Evolutionary conservation across 2,113 vertebrate species (phyloP).

Genomic region (Gasterosteus aculeatus): DNA sequence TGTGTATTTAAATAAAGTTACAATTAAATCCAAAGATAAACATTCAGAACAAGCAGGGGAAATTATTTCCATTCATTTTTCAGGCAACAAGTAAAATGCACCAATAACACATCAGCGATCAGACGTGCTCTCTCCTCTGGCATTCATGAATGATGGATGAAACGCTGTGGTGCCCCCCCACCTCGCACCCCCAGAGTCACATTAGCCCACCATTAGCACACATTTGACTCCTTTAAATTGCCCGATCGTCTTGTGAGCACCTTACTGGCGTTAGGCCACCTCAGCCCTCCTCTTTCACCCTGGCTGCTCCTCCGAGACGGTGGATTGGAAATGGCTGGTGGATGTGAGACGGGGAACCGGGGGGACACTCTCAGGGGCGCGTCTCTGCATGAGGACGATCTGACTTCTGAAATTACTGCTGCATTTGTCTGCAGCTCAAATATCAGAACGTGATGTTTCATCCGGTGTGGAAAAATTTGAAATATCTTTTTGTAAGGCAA

Average conservation of each 20-base stretch:
- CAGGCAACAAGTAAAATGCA: slow-evolving; percentile 42
- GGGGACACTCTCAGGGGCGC: not conserved
- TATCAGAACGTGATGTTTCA: not conserved
- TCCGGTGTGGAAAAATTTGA: not conserved
- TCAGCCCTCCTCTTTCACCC: slow-evolving; percentile 42
- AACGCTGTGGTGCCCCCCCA: slow-evolving; percentile 21
- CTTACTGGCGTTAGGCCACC: slow-evolving; percentile 21
- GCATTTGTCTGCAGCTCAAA: slow-evolving; percentile 11
- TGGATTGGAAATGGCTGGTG: slow-evolving; percentile 26
- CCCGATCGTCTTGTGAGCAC: slow-evolving; percentile 13
- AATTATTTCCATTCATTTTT: not conserved
- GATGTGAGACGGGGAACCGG: slow-evolving; percentile 28
- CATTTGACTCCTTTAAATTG: slow-evolving; percentile 47
- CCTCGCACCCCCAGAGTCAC: not conserved
- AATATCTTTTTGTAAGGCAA: not conserved
- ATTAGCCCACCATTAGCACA: slow-evolving; percentile 60
- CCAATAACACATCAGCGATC: slow-evolving; percentile 48
- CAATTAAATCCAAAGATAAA: not conserved
- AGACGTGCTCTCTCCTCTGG: slow-evolving; percentile 24
- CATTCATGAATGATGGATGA: slow-evolving; percentile 52
- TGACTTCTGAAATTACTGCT: not conserved
- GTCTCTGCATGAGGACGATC: slow-evolving; percentile 12
- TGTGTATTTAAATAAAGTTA: no score
- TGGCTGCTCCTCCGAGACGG: slow-evolving; percentile 2
- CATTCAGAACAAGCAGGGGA: no score